A percentile compares a stretch with the other conserved stretches of the same genome.
phyloP scores from a whole-genome alignment of 1,140 invertebrate genomes.

The Drosophila yakuba region DNA sequence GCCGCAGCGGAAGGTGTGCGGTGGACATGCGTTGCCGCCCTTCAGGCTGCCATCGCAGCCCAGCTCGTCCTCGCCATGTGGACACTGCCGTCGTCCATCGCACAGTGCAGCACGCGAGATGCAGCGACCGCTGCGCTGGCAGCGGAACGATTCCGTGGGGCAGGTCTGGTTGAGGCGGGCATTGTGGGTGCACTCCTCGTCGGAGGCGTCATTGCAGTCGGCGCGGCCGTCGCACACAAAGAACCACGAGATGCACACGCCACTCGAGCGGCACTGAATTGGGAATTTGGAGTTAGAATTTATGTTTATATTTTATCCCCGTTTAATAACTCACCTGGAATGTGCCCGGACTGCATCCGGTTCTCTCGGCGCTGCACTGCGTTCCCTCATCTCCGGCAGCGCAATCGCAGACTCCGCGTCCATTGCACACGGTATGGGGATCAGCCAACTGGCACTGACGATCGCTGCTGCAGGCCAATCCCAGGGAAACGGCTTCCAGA shows the following conservation, averaged over 20 bases:
- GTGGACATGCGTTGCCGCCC: constrained; percentile 89
- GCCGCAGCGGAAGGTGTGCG: constrained; percentile 91
- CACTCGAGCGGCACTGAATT: constrained; percentile 90
- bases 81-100: constrained; percentile 91
- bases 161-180: constrained; percentile 73
- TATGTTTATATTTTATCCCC: not conserved
- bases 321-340: constrained; percentile 90
- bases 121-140: constrained; percentile 88
- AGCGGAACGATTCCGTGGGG: constrained; percentile 87
- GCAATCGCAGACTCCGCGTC: constrained; percentile 92
- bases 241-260: constrained; percentile 94
- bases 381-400: constrained; percentile 78
- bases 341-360: constrained; percentile 92
- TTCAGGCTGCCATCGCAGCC: constrained; percentile 88
- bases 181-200: constrained; percentile 89
- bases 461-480: constrained; percentile 90
- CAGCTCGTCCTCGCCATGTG: constrained; percentile 91
- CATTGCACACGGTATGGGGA: constrained; percentile 90
- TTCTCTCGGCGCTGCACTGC: constrained; percentile 89
- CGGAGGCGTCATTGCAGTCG: constrained; percentile 89
- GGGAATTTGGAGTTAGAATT: not conserved
- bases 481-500: constrained; percentile 89
- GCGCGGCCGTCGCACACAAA: constrained; percentile 96
- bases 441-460: constrained; percentile 92
- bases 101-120: constrained; percentile 91